Conservation (phyloP, 2,888 invertebrate species). For the Brassicogethes aeneus region DNA sequence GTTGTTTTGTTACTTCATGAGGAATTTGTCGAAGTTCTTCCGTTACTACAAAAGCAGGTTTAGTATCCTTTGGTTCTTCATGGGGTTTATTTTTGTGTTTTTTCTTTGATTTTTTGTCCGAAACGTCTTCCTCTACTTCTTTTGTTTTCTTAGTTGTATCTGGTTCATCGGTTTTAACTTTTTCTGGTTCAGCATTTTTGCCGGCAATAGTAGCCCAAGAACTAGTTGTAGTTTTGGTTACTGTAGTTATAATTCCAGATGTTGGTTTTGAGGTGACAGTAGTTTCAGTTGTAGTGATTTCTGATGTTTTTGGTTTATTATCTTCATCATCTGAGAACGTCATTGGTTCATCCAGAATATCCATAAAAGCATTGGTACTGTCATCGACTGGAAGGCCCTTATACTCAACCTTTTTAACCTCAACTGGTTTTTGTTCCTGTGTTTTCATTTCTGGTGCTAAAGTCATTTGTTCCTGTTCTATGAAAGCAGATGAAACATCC, state of each 20-base stretch:
- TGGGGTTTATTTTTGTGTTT: constrained; percentile 9
- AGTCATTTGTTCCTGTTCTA: background rate
- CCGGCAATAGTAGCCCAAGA: background rate
- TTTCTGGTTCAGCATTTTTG: background rate
- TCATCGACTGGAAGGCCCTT: constrained; percentile 24
- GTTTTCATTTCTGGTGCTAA: background rate
- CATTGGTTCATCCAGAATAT: constrained; percentile 35
- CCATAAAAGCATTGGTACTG: constrained; percentile 11
- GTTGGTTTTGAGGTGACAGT: background rate
- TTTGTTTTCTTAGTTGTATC: constrained; percentile 5
- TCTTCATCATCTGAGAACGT: constrained; percentile 33
- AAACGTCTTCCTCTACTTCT: constrained; percentile 9
- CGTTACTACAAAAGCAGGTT: constrained; percentile 15
- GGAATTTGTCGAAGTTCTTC: constrained; percentile 16
- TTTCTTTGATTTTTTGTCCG: constrained; percentile 7
- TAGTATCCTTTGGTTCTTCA: constrained; percentile 9
- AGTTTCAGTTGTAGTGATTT: background rate
- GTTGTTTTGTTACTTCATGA: constrained; percentile 5
- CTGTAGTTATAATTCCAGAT: background rate
- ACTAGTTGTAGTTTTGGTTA: too few species aligned
- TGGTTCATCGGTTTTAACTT: background rate
- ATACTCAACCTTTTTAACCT: constrained; percentile 14
- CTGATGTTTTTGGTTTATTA: background rate
- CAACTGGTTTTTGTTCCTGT: constrained; percentile 16
- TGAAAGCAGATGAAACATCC: background rate